Percentiles rank a stretch among this genome's conserved stretches.
Evolutionary conservation across 2,888 invertebrate species (phyloP).

Genomic region (Villa cingulata): DNA sequence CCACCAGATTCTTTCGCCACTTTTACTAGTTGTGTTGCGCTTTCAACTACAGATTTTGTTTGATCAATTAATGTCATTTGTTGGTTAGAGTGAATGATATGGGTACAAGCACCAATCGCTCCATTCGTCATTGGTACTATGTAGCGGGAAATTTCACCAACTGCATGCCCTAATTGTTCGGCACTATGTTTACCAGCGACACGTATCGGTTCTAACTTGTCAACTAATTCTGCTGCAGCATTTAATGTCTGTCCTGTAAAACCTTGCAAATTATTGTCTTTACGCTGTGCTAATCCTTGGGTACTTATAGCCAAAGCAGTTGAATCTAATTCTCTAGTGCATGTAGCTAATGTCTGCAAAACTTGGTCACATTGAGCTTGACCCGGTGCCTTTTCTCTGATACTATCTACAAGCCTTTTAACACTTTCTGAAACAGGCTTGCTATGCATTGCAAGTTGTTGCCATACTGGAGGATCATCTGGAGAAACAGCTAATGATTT

Average conservation of each 20-base stretch:
- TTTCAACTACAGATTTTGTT: slow-evolving; percentile 87
- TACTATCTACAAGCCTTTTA: slow-evolving; percentile 82
- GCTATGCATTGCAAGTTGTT: slow-evolving; percentile 82
- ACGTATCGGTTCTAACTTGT: slow-evolving; percentile 73
- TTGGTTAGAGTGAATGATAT: slow-evolving; percentile 73
- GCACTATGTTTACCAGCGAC: slow-evolving; percentile 80
- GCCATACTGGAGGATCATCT: slow-evolving; percentile 88
- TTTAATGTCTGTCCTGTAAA: slow-evolving; percentile 68
- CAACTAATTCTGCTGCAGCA: slow-evolving; percentile 65
- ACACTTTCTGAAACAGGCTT: slow-evolving; percentile 94
- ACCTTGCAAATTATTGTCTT: slow-evolving; percentile 58
- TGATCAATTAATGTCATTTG: slow-evolving; percentile 82
- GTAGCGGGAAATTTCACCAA: slow-evolving; percentile 59
- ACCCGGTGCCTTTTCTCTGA: slow-evolving; percentile 90
- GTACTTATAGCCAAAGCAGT: slow-evolving; percentile 79
- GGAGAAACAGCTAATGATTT: slow-evolving; percentile 79
- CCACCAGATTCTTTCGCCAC: slow-evolving; percentile 83
- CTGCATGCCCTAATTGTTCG: slow-evolving; percentile 83
- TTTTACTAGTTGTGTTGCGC: slow-evolving; percentile 71
- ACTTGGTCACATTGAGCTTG: slow-evolving; percentile 85
- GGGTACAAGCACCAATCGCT: slow-evolving; percentile 77
- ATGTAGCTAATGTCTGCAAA: slow-evolving; percentile 58
- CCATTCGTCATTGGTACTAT: slow-evolving; percentile 76
- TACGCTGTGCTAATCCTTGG: slow-evolving; percentile 55
- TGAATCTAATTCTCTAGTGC: slow-evolving; percentile 71